A percentile compares a stretch with the other conserved stretches of the same genome.
Conservation (phyloP, 2,888 invertebrate species). For the Bombyx huttoni region DNA sequence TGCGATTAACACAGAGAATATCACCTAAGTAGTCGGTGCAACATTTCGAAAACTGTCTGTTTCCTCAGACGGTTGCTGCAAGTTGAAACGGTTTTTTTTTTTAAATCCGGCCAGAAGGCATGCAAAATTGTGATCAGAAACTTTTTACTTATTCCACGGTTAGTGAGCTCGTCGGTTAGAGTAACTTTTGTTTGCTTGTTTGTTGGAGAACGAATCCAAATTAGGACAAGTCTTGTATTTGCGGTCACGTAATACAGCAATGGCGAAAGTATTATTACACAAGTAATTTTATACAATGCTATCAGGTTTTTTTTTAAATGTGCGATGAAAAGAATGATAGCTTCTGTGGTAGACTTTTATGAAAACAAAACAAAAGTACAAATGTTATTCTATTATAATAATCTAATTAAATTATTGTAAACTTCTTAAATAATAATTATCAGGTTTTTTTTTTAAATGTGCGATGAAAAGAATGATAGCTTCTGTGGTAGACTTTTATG, state of each 20-base stretch:
- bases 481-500: background rate
- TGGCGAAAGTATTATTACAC: slow-evolving; percentile 51
- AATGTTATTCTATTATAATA: background rate
- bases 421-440: too few species aligned
- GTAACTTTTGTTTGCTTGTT: slow-evolving; percentile 29
- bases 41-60: background rate
- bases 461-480: background rate
- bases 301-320: background rate
- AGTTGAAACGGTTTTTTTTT: slow-evolving; percentile 4
- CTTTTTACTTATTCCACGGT: slow-evolving; percentile 43
- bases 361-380: background rate
- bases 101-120: slow-evolving; percentile 15
- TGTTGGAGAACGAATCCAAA: slow-evolving; percentile 23
- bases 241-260: slow-evolving; percentile 50
- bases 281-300: slow-evolving; percentile 15
- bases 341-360: background rate
- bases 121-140: slow-evolving; percentile 21
- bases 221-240: slow-evolving; percentile 29
- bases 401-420: background rate
- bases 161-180: slow-evolving; percentile 27
- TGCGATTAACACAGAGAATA: background rate
- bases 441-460: background rate
- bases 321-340: background rate
- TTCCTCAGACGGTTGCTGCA: background rate
- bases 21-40: background rate